Conservation (phyloP, 2,888 invertebrate species). For the Ypsolopha sequella region DNA sequence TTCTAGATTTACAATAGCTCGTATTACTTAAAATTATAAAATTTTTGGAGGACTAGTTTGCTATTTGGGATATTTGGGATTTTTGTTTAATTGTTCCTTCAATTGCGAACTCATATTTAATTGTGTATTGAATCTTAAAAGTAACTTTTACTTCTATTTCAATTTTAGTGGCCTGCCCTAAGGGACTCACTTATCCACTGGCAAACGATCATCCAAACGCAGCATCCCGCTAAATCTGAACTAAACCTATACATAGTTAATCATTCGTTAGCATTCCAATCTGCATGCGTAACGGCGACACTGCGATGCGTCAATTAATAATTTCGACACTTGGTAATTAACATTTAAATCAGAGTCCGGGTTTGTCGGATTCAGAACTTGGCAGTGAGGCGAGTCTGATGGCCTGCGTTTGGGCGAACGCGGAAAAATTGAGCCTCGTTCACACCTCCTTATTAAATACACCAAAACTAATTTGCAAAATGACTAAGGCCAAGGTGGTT, state of each 20-base stretch:
- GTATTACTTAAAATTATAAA: no score
- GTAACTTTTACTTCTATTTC: no score
- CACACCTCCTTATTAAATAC: no score
- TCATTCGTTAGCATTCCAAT: slow-evolving; percentile 65
- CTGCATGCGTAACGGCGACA: slow-evolving; percentile 58
- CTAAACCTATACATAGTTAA: slow-evolving; percentile 55
- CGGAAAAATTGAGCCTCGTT: no score
- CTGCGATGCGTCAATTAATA: slow-evolving; percentile 56
- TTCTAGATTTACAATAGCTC: no score
- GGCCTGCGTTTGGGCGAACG: neutral
- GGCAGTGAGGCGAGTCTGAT: neutral
- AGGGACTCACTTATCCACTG: neutral
- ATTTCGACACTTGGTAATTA: slow-evolving; percentile 65
- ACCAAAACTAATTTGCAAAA: no score
- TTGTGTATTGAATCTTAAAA: no score
- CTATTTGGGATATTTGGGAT: no score
- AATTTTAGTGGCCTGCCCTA: neutral
- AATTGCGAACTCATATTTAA: no score
- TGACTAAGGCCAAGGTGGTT: no score
- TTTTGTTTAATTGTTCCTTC: no score
- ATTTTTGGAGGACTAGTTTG: no score
- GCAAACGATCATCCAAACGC: neutral
- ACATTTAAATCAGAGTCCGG: slow-evolving; percentile 54
- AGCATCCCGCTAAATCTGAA: slow-evolving; percentile 19
- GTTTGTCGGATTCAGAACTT: slow-evolving; percentile 22